Evolutionary conservation across 2,888 invertebrate genomes (phyloP).

Genomic region (Lasioglossum marginatum): DNA sequence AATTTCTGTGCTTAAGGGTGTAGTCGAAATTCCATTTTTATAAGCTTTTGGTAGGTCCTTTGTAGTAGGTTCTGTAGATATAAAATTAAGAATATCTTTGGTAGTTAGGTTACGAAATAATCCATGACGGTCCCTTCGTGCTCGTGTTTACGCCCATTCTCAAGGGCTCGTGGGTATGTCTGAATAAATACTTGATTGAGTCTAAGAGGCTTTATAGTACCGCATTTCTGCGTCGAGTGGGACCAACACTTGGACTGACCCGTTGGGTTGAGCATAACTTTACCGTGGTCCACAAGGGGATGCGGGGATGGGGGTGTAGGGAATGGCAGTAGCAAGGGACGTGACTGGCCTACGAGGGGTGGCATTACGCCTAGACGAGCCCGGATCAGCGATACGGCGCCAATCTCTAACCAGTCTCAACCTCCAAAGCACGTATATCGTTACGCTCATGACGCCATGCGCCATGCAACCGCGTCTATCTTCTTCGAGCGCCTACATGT

Average conservation of each 20-base stretch:
- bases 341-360: conserved; percentile 80
- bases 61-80: background rate
- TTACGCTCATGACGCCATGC: conserved; percentile 73
- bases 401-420: conserved; percentile 75
- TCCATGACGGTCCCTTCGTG: background rate
- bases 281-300: conserved; percentile 65
- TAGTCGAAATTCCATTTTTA: background rate
- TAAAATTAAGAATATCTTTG: background rate
- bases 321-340: conserved; percentile 77
- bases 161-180: conserved; percentile 16
- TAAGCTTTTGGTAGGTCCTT: background rate
- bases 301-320: conserved; percentile 65
- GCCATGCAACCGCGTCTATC: conserved; percentile 69
- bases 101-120: conserved; percentile 2
- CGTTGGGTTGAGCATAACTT: conserved; percentile 58
- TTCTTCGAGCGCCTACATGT: conserved; percentile 58
- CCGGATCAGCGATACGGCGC: conserved; percentile 81
- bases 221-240: conserved; percentile 67
- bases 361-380: conserved; percentile 79
- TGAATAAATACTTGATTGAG: conserved; percentile 76
- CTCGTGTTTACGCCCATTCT: background rate
- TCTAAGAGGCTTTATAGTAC: conserved; percentile 72
- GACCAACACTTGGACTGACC: conserved; percentile 69
- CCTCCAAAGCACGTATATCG: conserved; percentile 74
- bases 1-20: background rate